Percentiles rank a stretch among this genome's conserved stretches.
Conservation (phyloP, 2,797 vertebrate genomes). For the Trachops cirrhosus region DNA sequence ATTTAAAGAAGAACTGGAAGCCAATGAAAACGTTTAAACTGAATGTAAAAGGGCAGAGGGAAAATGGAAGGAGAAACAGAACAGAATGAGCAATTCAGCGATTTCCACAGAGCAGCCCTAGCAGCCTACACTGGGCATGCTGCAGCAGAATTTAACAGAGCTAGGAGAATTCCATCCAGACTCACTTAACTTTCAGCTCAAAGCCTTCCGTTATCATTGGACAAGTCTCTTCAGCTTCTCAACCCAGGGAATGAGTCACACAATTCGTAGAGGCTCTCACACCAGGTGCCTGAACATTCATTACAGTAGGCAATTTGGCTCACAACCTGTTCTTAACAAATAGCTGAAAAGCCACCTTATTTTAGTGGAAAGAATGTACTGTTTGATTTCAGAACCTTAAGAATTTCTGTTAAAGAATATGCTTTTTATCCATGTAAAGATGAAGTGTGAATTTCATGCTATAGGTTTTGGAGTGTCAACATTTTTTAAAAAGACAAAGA, state of each 20-base stretch:
- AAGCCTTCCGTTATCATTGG: constrained; percentile 48
- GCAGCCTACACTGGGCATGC: background rate
- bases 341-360: background rate
- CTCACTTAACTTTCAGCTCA: background rate
- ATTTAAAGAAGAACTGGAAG: background rate
- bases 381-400: background rate
- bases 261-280: background rate
- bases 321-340: background rate
- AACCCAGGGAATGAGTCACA: background rate
- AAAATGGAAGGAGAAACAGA: background rate
- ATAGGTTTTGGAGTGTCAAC: background rate
- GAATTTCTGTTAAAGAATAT: background rate
- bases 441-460: background rate
- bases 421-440: background rate
- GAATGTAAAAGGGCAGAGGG: background rate
- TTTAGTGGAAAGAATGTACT: background rate
- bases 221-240: constrained; percentile 55
- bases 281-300: background rate
- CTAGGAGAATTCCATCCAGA: background rate
- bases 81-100: background rate
- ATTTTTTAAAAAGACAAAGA: background rate
- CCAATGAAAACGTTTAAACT: background rate
- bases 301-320: constrained; percentile 6
- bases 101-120: background rate
- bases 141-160: background rate